Conservation (phyloP, 2,888 invertebrate genomes). For the Ectobius pallidus region DNA sequence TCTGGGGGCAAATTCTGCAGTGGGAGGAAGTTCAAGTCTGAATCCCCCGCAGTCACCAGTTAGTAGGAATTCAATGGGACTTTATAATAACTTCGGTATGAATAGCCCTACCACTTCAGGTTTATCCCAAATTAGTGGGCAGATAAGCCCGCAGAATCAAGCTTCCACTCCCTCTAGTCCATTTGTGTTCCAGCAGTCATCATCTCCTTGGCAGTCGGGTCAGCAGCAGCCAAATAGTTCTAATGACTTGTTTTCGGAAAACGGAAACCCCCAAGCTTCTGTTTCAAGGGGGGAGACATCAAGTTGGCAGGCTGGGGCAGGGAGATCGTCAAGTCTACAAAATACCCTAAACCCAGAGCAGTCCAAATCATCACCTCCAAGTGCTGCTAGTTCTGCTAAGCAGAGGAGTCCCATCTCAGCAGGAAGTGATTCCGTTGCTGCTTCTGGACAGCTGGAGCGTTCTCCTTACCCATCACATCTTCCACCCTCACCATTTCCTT, state of each 20-base stretch:
- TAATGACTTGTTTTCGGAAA: constrained; percentile 23
- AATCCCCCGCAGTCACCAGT: constrained; percentile 42
- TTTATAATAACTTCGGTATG: constrained; percentile 8
- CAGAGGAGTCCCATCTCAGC: constrained; percentile 19
- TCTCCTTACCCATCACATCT: constrained; percentile 5
- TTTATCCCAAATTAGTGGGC: constrained; percentile 18
- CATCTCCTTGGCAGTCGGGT: constrained; percentile 34
- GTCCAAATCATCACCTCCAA: constrained; percentile 26
- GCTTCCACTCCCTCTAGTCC: constrained; percentile 37
- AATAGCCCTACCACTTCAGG: constrained; percentile 28
- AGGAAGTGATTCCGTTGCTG: neutral
- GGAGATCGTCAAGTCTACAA: constrained; percentile 1
- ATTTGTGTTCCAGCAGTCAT: constrained; percentile 42
- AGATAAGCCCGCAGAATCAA: constrained; percentile 27
- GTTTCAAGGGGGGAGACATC: neutral
- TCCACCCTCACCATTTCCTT: constrained; percentile 35
- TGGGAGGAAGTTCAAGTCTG: constrained; percentile 29
- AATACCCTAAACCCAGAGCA: neutral
- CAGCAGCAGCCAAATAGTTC: constrained; percentile 30
- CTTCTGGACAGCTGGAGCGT: constrained; percentile 1
- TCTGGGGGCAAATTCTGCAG: constrained; percentile 21
- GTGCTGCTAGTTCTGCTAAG: constrained; percentile 5
- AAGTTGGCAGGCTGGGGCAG: constrained; percentile 5
- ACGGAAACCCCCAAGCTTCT: constrained; percentile 9
- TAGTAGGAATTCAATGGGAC: constrained; percentile 8